A percentile compares a stretch with the other conserved stretches of the same genome.
Conservation (phyloP, 2,113 vertebrate species). For the Phyllostomus discolor region DNA sequence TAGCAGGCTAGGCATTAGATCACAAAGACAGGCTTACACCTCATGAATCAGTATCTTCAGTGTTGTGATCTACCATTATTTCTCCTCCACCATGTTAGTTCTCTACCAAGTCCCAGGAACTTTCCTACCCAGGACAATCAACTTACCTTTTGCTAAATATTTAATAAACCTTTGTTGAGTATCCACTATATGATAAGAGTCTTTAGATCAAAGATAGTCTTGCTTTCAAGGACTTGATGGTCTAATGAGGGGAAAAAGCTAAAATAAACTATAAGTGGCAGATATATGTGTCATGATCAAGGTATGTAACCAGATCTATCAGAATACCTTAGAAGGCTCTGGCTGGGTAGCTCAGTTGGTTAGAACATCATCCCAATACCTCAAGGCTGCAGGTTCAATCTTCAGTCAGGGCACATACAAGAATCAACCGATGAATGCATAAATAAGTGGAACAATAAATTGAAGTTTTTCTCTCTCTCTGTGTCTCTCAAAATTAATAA, state of each 20-base stretch:
- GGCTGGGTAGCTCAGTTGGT: too few relatives aligned
- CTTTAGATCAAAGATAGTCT: neutral
- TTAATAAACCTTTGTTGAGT: neutral
- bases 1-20: neutral
- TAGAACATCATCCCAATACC: too few relatives aligned
- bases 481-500: too few relatives aligned
- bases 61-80: neutral
- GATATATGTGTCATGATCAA: neutral
- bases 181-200: neutral
- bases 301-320: neutral
- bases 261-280: neutral
- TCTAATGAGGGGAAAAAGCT: neutral
- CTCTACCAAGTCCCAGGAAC: neutral
- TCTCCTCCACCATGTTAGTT: neutral
- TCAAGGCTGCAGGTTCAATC: too few relatives aligned
- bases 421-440: too few relatives aligned
- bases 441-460: too few relatives aligned
- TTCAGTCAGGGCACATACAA: too few relatives aligned
- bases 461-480: too few relatives aligned
- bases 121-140: neutral
- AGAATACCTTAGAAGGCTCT: neutral
- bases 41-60: neutral
- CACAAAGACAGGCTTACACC: neutral
- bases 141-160: neutral
- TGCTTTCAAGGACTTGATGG: neutral